Evolutionary conservation across 2,888 invertebrate species (phyloP).

Genomic region (Allygus modestus): DNA sequence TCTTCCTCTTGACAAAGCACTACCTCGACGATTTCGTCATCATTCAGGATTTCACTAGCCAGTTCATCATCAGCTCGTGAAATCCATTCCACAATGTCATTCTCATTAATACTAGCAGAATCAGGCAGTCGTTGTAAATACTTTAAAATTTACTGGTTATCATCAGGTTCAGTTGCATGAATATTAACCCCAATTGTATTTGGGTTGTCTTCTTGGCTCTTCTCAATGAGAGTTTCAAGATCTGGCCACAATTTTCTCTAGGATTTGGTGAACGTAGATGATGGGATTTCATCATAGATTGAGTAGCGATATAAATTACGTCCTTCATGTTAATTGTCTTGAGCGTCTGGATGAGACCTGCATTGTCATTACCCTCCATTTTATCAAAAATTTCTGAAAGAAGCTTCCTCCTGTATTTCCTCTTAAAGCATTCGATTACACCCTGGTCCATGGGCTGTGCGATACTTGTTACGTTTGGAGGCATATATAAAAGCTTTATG

Average conservation of each 20-base stretch:
- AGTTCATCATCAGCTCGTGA: slow-evolving; percentile 10
- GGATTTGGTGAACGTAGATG: slow-evolving; percentile 9
- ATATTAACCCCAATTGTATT: background rate
- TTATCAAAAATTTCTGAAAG: slow-evolving; percentile 3
- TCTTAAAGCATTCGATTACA: slow-evolving; percentile 32
- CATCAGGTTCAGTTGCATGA: background rate
- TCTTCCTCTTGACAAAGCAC: background rate
- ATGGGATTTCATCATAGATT: slow-evolving; percentile 15
- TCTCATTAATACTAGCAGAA: background rate
- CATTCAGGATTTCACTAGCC: slow-evolving; percentile 14
- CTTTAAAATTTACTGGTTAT: background rate
- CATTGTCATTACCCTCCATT: slow-evolving; percentile 17
- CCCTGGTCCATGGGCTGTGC: background rate
- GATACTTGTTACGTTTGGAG: slow-evolving; percentile 8
- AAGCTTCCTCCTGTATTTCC: slow-evolving; percentile 32
- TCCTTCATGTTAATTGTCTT: slow-evolving; percentile 14
- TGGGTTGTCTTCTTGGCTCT: background rate
- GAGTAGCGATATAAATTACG: background rate
- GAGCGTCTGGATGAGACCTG: background rate
- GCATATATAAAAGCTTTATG: no score
- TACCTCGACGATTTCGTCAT: background rate
- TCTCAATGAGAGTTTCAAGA: background rate
- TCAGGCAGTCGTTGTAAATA: background rate
- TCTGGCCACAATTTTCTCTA: background rate
- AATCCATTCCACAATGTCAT: slow-evolving; percentile 6